A percentile compares a stretch with the other conserved stretches of the same genome.
Evolutionary conservation across 2,113 vertebrate species (phyloP).

Genomic region (Otus sunia): DNA sequence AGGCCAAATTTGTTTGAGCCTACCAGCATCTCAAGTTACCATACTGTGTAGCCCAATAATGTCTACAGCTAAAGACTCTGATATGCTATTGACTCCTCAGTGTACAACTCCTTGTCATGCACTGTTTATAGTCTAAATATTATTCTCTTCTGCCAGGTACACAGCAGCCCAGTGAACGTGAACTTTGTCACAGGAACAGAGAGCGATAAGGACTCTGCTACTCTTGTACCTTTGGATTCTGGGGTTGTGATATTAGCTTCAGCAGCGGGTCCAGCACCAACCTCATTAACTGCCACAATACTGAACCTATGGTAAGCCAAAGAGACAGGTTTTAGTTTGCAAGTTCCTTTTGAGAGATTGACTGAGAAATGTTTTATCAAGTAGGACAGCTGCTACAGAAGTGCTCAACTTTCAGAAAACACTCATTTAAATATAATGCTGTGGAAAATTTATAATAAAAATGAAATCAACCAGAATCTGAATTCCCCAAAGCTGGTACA

Average conservation of each 20-base stretch:
- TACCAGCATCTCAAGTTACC: neutral
- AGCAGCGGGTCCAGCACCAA: constrained; percentile 72
- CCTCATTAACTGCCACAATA: constrained; percentile 75
- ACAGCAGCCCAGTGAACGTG: fast-evolving
- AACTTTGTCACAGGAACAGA: neutral
- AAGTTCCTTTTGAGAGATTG: neutral
- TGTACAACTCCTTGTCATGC: neutral
- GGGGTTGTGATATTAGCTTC: constrained; percentile 69
- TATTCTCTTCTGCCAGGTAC: neutral
- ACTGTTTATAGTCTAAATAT: neutral
- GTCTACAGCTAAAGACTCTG: neutral
- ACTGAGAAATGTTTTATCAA: neutral
- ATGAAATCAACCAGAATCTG: neutral
- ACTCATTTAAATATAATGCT: neutral
- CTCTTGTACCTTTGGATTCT: constrained; percentile 59
- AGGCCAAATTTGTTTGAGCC: neutral
- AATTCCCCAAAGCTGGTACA: neutral
- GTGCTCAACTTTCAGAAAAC: neutral
- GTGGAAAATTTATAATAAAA: neutral
- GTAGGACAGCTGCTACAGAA: neutral
- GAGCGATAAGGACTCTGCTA: neutral
- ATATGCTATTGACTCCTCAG: neutral
- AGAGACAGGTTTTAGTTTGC: neutral
- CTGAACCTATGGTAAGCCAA: constrained; percentile 68
- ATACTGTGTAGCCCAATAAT: neutral